A percentile compares a stretch with the other conserved stretches of the same genome.
These are phyloP conservation scores for Notarius lentiginosus DNA, from an alignment of 2,113 vertebrate species.

Conservation along the genomic window DNA sequence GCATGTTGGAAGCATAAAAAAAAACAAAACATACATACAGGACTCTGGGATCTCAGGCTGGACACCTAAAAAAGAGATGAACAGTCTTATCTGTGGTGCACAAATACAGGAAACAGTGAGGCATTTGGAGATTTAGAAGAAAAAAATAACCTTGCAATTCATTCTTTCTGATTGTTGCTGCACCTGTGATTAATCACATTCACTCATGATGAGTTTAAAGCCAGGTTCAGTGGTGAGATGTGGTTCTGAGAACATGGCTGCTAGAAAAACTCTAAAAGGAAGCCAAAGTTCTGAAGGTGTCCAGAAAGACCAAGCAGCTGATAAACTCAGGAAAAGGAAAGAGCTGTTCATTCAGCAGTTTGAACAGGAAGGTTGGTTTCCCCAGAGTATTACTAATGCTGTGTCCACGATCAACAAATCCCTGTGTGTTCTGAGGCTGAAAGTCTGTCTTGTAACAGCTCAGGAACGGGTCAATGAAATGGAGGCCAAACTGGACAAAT, in stretches of 20 bases:
- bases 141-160: background rate
- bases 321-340: conserved; percentile 59
- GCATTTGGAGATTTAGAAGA: background rate
- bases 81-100: background rate
- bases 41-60: background rate
- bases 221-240: background rate
- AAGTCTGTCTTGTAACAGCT: conserved; percentile 49
- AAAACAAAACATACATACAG: background rate
- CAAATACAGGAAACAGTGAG: background rate
- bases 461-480: conserved; percentile 66
- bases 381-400: too few species aligned
- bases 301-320: background rate
- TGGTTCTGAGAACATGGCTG: conserved; percentile 24
- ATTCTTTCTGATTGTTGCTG: background rate
- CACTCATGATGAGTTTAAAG: background rate
- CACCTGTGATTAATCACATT: conserved; percentile 1
- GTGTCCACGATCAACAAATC: background rate
- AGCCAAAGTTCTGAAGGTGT: conserved; percentile 10
- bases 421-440: too few species aligned
- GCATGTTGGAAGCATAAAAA: background rate
- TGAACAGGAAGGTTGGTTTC: conserved; percentile 73
- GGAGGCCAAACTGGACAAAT: conserved; percentile 62
- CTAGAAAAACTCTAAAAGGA: conserved; percentile 30
- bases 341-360: conserved; percentile 80
- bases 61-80: background rate